These are phyloP conservation scores for Balaeniceps rex DNA, from an alignment of 2,113 vertebrate species.

Conservation along the genomic window DNA sequence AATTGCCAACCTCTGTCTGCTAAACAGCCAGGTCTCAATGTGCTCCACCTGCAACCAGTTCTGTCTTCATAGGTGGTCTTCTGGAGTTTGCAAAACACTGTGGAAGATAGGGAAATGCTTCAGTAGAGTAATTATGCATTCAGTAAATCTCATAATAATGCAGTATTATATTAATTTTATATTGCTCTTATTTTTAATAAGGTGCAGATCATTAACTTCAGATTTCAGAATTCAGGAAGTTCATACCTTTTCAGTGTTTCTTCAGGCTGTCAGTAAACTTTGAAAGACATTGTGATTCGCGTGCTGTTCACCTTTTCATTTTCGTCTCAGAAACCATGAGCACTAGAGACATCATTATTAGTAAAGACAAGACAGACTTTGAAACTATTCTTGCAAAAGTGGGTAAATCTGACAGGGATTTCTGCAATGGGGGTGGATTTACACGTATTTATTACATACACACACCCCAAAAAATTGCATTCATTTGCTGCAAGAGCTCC, in stretches of 20 bases:
- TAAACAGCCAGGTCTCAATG: background rate
- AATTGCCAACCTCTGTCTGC: background rate
- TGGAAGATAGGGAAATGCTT: background rate
- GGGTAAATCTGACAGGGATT: background rate
- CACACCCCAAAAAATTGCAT: background rate
- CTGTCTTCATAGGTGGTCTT: background rate
- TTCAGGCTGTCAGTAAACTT: background rate
- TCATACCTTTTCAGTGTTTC: background rate
- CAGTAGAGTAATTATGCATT: background rate
- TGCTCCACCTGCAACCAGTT: background rate
- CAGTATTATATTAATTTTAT: background rate
- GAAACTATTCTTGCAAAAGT: background rate
- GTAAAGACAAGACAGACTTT: background rate
- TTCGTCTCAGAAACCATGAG: background rate
- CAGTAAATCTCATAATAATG: background rate
- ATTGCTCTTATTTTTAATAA: background rate
- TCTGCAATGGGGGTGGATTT: background rate
- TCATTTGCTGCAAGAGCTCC: background rate
- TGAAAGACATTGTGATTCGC: background rate
- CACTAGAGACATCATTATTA: background rate
- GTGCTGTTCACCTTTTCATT: background rate
- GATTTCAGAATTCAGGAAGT: background rate
- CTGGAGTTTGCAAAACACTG: background rate
- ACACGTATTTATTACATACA: background rate
- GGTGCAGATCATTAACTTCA: background rate